Percentiles rank a stretch among this genome's conserved stretches.
These are phyloP conservation scores for Lamellibrachia satsuma DNA, from an alignment of 2,888 invertebrate species.

Conservation along the genomic window DNA sequence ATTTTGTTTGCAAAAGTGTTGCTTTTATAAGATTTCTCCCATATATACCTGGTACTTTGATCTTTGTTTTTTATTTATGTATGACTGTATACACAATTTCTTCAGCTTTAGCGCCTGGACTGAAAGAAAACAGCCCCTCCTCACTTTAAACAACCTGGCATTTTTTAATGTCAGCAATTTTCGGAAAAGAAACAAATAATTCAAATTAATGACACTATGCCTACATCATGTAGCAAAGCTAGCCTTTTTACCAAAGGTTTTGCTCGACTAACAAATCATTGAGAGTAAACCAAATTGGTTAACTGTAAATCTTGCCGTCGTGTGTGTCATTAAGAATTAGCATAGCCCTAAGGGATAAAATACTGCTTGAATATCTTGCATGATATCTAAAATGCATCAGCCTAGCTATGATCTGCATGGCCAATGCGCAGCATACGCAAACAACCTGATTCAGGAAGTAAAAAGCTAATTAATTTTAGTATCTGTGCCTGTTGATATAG, in stretches of 20 bases:
- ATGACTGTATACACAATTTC: no score
- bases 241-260: neutral
- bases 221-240: neutral
- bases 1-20: no score
- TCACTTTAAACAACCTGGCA: no score
- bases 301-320: neutral
- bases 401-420: neutral
- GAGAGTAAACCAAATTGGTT: neutral
- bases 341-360: neutral
- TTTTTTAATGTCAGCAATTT: no score
- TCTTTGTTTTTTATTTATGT: no score
- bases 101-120: no score
- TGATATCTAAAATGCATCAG: no score
- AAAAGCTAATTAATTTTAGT: neutral
- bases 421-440: neutral
- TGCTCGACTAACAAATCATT: neutral
- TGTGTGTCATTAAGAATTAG: neutral
- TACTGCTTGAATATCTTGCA: neutral
- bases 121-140: no score
- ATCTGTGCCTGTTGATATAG: neutral
- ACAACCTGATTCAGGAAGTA: neutral
- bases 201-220: no score
- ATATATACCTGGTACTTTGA: no score
- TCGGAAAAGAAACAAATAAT: no score
- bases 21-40: no score